Evolutionary conservation across 2,113 vertebrate species (phyloP).

Genomic region (Dermatemys mawii): DNA sequence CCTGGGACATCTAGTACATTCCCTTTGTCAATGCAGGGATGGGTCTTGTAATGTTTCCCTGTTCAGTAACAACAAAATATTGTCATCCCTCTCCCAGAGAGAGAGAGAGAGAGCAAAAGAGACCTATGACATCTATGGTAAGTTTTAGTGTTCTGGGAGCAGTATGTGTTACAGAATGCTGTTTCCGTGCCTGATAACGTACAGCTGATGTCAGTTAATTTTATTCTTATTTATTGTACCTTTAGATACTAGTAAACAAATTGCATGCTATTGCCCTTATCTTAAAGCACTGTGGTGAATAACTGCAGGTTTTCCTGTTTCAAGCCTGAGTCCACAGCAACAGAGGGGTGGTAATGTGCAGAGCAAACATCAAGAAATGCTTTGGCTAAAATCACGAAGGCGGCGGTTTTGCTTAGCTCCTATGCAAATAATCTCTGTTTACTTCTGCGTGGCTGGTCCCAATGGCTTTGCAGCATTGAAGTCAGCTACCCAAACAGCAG

Average conservation of each 20-base stretch:
- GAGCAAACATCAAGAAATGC: not conserved
- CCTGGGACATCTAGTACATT: not conserved
- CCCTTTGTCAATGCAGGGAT: not conserved
- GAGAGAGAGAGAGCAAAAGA: not conserved
- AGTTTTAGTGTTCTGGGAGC: rapidly evolving
- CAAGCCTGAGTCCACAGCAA: not conserved
- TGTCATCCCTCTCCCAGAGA: not conserved
- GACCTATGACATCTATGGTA: not conserved
- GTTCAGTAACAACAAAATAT: too few relatives aligned
- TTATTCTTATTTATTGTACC: not conserved
- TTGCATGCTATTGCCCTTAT: rapidly evolving
- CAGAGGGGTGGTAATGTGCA: rapidly evolving
- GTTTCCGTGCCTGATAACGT: not conserved
- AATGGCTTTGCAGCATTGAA: not conserved
- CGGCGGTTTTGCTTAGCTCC: not conserved
- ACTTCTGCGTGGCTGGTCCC: not conserved
- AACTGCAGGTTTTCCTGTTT: not conserved
- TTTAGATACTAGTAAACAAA: not conserved
- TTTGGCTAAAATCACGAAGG: not conserved
- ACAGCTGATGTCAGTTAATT: not conserved
- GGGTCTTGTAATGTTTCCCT: too few relatives aligned
- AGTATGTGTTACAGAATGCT: rapidly evolving
- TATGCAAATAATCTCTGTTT: not conserved
- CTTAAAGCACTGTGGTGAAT: not conserved
- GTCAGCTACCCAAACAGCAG: not conserved